Conservation (phyloP, 2,888 invertebrate genomes). For the Lepeophtheirus nordmannii region DNA sequence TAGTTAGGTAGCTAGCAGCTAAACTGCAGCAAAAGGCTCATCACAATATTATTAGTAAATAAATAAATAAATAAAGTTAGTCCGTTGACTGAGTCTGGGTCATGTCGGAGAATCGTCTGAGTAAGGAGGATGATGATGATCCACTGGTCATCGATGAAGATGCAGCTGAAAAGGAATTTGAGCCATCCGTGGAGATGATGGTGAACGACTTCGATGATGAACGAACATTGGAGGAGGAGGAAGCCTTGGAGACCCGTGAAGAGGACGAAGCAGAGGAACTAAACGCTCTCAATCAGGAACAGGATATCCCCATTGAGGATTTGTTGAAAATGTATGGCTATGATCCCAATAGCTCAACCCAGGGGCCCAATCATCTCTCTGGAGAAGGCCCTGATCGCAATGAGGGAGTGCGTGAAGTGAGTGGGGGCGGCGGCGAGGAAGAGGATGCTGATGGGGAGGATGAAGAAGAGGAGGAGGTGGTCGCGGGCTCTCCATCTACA, state of each 20-base stretch:
- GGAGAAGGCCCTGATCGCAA: neutral
- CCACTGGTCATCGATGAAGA: neutral
- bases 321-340: constrained; percentile 75
- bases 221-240: constrained; percentile 88
- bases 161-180: constrained; percentile 46
- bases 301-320: constrained; percentile 90
- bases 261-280: constrained; percentile 47
- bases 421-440: constrained; percentile 33
- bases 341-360: constrained; percentile 25
- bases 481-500: no score
- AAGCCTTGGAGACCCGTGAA: constrained; percentile 63
- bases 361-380: neutral
- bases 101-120: neutral
- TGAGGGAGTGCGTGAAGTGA: neutral
- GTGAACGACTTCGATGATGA: constrained; percentile 96
- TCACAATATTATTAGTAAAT: no score
- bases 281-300: constrained; percentile 44
- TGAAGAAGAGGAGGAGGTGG: neutral
- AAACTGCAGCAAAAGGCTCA: no score
- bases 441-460: constrained; percentile 7
- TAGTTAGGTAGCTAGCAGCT: no score
- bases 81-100: neutral
- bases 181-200: constrained; percentile 88
- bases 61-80: no score
- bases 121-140: constrained; percentile 5